Evolutionary conservation across 2,888 invertebrate genomes (phyloP).

Genomic region (Drosophila birchii): DNA sequence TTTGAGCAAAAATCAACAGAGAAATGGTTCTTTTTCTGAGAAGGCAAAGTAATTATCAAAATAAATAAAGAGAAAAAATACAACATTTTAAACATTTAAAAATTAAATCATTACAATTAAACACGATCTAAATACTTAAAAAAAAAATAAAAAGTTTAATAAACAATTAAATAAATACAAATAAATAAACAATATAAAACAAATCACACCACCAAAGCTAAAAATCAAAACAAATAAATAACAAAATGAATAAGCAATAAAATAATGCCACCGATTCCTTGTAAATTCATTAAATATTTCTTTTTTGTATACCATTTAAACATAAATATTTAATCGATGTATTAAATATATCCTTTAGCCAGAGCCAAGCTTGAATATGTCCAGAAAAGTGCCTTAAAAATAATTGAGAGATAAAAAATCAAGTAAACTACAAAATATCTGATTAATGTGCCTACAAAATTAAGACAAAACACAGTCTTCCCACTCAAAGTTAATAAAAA

Average conservation of each 20-base stretch:
- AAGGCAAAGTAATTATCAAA: not conserved
- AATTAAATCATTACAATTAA: not conserved
- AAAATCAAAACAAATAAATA: not conserved
- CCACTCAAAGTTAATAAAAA: conserved; percentile 21
- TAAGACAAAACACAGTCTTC: conserved; percentile 57
- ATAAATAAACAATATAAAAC: not conserved
- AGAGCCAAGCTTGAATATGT: conserved; percentile 46
- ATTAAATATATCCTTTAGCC: not conserved
- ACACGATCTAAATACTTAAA: too few species aligned
- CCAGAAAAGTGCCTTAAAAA: conserved; percentile 57
- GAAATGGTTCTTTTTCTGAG: not conserved
- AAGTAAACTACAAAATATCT: conserved; percentile 21
- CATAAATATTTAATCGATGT: not conserved
- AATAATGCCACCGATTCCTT: not conserved
- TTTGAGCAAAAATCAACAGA: conserved; percentile 3
- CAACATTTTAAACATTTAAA: too few species aligned
- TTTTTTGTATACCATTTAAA: not conserved
- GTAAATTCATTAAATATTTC: not conserved
- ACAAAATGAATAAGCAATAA: not conserved
- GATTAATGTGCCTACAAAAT: conserved; percentile 64
- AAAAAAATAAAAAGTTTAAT: not conserved
- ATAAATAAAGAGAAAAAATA: not conserved
- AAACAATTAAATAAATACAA: not conserved
- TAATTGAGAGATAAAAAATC: conserved; percentile 16
- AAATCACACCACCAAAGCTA: not conserved